These are phyloP conservation scores for Heliopora coerulea DNA, from an alignment of 92 coral and sea anemone species.

Conservation along the genomic window DNA sequence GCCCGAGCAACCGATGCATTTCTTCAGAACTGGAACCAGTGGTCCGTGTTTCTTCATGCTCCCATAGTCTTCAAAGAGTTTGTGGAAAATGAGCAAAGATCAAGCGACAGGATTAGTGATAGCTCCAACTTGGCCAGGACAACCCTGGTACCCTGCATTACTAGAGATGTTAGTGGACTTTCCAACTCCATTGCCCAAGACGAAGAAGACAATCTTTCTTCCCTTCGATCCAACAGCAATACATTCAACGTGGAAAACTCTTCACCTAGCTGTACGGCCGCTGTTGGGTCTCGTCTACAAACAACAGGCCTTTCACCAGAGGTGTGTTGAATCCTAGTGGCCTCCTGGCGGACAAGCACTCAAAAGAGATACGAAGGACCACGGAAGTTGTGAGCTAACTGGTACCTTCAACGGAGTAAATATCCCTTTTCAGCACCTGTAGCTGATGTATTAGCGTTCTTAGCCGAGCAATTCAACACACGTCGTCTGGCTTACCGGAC, in stretches of 20 bases:
- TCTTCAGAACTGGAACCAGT: slow-evolving; percentile 27
- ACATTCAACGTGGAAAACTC: slow-evolving; percentile 55
- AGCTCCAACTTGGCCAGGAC: slow-evolving; percentile 52
- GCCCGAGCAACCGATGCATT: slow-evolving; percentile 36
- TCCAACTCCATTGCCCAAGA: slow-evolving; percentile 40
- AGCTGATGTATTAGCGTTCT: slow-evolving; percentile 45
- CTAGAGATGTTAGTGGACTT: slow-evolving; percentile 36
- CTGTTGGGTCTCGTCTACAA: slow-evolving; percentile 42
- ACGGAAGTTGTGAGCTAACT: slow-evolving; percentile 48
- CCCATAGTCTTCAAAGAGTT: slow-evolving; percentile 44
- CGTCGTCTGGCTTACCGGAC: slow-evolving; percentile 48
- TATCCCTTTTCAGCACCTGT: slow-evolving; percentile 61
- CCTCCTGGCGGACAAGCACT: slow-evolving; percentile 46
- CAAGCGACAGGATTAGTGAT: slow-evolving; percentile 36
- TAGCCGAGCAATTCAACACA: slow-evolving; percentile 22
- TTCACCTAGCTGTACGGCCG: slow-evolving; percentile 49
- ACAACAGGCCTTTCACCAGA: slow-evolving; percentile 44
- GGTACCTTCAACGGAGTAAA: slow-evolving; percentile 42
- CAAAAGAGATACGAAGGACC: slow-evolving; percentile 51
- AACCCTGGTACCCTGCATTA: slow-evolving; percentile 52
- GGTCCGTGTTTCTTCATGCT: slow-evolving; percentile 37
- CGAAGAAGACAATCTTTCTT: slow-evolving; percentile 42
- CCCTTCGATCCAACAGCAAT: slow-evolving; percentile 49
- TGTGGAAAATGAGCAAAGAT: slow-evolving; percentile 47
- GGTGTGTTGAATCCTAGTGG: slow-evolving; percentile 29